Percentiles rank a stretch among this genome's conserved stretches.
phyloP scores from a whole-genome alignment of 2,797 vertebrate genomes.

The Phalanger gymnotis region DNA sequence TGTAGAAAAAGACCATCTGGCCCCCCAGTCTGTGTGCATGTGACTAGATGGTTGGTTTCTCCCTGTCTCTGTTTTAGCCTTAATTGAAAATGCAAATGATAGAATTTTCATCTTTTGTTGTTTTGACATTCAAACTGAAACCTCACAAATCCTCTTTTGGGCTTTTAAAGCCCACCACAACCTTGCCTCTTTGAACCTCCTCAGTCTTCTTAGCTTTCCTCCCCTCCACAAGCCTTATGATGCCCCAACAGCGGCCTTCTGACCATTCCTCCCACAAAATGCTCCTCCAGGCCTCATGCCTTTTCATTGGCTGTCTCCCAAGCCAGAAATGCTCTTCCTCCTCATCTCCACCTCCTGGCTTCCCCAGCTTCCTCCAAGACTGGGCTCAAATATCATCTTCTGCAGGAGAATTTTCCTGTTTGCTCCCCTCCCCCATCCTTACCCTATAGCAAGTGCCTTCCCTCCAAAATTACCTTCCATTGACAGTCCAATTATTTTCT shows the following conservation, averaged over 20 bases:
- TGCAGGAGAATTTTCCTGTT: background rate
- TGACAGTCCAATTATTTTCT: background rate
- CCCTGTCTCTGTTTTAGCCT: background rate
- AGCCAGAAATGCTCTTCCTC: background rate
- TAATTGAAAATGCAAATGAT: conserved; percentile 11
- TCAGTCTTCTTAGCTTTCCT: background rate
- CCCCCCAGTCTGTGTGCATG: background rate
- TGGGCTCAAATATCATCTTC: background rate
- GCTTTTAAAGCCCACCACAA: background rate
- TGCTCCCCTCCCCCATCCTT: background rate
- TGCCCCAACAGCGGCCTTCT: background rate
- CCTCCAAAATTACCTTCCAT: background rate
- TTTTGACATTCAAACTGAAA: background rate
- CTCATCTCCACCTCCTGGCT: background rate
- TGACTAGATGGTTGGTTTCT: background rate
- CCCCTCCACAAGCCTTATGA: background rate
- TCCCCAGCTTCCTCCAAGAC: background rate
- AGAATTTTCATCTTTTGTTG: too few relatives aligned
- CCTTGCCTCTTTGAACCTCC: background rate
- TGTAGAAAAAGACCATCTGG: conserved; percentile 69
- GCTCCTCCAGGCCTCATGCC: background rate
- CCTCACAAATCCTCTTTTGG: background rate
- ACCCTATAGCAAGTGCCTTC: background rate
- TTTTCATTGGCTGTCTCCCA: background rate
- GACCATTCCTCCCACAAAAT: background rate